These are phyloP conservation scores for Stegodyphus mimosarum DNA, from an alignment of 1,140 invertebrate genomes.

Conservation along the genomic window DNA sequence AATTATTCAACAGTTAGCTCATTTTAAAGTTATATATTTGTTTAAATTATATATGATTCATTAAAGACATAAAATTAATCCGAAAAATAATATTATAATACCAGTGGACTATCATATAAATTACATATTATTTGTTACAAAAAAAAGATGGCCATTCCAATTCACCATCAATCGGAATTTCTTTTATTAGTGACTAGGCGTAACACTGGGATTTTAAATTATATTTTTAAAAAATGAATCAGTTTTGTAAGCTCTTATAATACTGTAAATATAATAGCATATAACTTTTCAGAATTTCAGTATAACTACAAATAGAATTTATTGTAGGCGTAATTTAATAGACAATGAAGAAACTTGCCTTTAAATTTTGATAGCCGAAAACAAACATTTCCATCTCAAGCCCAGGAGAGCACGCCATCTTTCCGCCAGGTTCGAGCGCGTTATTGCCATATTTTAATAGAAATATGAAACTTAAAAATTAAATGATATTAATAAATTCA, in stretches of 20 bases:
- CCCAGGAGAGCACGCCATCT: conserved; percentile 56
- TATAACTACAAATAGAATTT: background rate
- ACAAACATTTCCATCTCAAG: conserved; percentile 54
- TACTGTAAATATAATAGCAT: background rate
- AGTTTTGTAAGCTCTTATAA: background rate
- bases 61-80: background rate
- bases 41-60: background rate
- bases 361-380: conserved; percentile 42
- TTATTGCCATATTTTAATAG: conserved; percentile 57
- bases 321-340: background rate
- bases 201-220: conserved; percentile 60
- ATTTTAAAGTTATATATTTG: conserved; percentile 29
- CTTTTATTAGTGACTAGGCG: conserved; percentile 60
- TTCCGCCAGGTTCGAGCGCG: conserved; percentile 42
- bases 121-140: background rate
- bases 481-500: conserved; percentile 7
- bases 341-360: conserved; percentile 15
- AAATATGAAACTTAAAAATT: conserved; percentile 50
- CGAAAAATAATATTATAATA: background rate
- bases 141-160: conserved; percentile 10
- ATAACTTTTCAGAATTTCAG: background rate
- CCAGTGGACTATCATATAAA: background rate
- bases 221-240: conserved; percentile 43
- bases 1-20: conserved; percentile 60
- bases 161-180: conserved; percentile 41